These are phyloP conservation scores for Psophia crepitans DNA, from an alignment of 2,113 vertebrate species.

Conservation along the genomic window DNA sequence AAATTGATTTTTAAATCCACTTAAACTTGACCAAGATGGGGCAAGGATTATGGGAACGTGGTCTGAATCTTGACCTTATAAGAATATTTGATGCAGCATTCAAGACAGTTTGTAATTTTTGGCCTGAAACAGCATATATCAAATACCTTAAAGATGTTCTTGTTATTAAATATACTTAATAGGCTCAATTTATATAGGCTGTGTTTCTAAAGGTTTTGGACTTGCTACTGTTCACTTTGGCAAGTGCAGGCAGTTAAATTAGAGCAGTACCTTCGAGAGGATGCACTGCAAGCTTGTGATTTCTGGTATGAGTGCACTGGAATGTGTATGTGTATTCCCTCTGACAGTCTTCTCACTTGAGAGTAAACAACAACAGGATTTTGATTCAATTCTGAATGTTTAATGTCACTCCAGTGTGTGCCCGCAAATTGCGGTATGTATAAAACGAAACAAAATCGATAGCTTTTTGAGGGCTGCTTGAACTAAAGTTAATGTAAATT, in stretches of 20 bases:
- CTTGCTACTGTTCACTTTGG: background rate
- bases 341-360: background rate
- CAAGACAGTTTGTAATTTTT: background rate
- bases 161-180: background rate
- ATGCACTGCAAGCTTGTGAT: background rate
- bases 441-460: background rate
- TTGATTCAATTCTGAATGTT: background rate
- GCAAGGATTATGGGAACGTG: background rate
- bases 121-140: background rate
- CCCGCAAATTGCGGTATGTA: background rate
- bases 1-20: slow-evolving; percentile 52
- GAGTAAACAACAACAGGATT: background rate
- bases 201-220: background rate
- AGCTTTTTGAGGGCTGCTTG: background rate
- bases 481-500: background rate
- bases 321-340: background rate
- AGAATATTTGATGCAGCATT: background rate
- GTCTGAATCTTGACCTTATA: slow-evolving; percentile 12
- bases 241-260: background rate
- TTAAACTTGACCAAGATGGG: slow-evolving; percentile 22
- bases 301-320: background rate
- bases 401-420: background rate
- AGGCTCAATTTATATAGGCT: background rate
- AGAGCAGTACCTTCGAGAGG: background rate
- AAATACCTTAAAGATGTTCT: background rate